Evolutionary conservation across 2,888 invertebrate genomes (phyloP), one percentile per base, ranked within the genome.

Genomic region (Pachliopta kotzebuea): DNA sequence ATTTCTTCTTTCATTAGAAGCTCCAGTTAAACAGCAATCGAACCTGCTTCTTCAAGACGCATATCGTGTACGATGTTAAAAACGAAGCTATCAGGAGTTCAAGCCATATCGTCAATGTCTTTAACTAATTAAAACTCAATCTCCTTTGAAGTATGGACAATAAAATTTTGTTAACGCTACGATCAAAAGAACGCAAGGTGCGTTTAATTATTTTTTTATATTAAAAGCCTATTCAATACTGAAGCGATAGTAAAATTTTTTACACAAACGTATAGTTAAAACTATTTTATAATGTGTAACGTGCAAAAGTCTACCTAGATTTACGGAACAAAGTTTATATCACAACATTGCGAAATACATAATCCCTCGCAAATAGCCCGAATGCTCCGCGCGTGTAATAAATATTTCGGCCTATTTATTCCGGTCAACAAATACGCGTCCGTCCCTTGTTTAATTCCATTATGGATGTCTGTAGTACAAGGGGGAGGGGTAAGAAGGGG

Each of bases 321-420:
- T 42, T 54, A 24, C 53, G n/a, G 11, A 50, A 49, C 56, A 50
- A 50, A 56, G 21, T 50, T 49, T 65, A 53, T 64, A 64, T 64
- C 60, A 60, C 54, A 56, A 55, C 62, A 61, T 26, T 49, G 45
- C 29, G 58, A 49, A 50, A 58, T 65, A 71, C 66, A 70, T 74
- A 65, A 72, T 70, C 70, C 71, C 67, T 54, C 66, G 67, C 68
- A 73, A 74, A 72, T 70, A 74, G 62, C 56, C 56, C 61, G 63
- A 71, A 72, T 70, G 68, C 58, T 62, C 54, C 45, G 54, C 63
- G 56, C 54, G 62, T 63, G 68, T 68, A 66, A 74, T 70, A 74
- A 73, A 74, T 72, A 72, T 70, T 72, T 70, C 66, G 56, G 67
- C 57, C 70, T 77, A 72, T 76, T 75, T 76, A 73, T 73, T 71